Evolutionary conservation across 2,113 vertebrate genomes (phyloP).

Genomic region (Agapornis roseicollis): DNA sequence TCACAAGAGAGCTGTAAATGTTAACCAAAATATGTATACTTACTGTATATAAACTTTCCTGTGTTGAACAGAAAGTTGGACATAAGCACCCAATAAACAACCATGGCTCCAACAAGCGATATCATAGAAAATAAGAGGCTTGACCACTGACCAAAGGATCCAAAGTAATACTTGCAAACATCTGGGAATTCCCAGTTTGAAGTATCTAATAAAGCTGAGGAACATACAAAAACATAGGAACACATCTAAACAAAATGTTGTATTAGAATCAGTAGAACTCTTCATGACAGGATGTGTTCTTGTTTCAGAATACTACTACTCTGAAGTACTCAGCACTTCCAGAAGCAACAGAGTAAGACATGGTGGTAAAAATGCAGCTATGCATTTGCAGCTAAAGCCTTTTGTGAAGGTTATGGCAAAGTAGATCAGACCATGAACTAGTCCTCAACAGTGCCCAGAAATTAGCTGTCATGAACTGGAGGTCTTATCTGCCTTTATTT

Average conservation of each 20-base stretch:
- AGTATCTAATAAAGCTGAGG: slow-evolving; percentile 81
- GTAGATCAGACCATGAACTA: not conserved
- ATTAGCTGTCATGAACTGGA: not conserved
- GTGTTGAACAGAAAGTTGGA: slow-evolving; percentile 97
- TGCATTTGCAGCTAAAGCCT: not conserved
- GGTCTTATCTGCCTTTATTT: not conserved
- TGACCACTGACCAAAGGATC: slow-evolving; percentile 91
- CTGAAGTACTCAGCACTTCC: not conserved
- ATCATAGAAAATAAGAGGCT: slow-evolving; percentile 93
- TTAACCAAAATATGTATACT: slow-evolving; percentile 57
- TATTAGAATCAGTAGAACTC: not conserved
- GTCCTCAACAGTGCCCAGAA: not conserved
- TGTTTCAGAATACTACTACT: not conserved
- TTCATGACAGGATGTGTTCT: not conserved
- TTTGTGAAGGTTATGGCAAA: not conserved
- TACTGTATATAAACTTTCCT: slow-evolving; percentile 94
- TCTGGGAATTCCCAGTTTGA: slow-evolving; percentile 95
- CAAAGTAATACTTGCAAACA: slow-evolving; percentile 94
- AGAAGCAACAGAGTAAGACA: not conserved
- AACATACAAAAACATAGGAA: not conserved
- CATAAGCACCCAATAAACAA: slow-evolving; percentile 99
- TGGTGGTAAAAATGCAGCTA: not conserved
- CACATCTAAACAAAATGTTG: not conserved
- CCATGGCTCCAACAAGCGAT: slow-evolving; percentile 93
- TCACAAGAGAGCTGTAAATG: not conserved